Evolutionary conservation across 2,888 invertebrate species (phyloP).

Genomic region (Onthophagus sagittarius): DNA sequence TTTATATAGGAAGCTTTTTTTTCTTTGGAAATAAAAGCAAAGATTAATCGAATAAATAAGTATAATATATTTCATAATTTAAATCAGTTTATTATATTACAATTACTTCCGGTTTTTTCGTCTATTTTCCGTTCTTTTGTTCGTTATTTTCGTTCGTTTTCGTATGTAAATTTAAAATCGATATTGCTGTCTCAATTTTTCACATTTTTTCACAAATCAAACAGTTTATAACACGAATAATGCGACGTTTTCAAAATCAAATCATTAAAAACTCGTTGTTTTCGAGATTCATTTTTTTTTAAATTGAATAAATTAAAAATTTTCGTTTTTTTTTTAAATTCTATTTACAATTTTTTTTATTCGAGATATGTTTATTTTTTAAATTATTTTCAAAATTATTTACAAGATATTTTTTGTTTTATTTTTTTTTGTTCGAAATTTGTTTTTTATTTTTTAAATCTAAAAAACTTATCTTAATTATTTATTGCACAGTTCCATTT

Average conservation of each 20-base stretch:
- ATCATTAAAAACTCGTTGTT: not conserved
- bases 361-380: too few species aligned
- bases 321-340: not conserved
- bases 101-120: too few species aligned
- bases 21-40: not conserved
- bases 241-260: too few species aligned
- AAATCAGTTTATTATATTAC: not conserved
- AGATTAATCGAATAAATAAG: not conserved
- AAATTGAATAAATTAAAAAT: conserved; percentile 2
- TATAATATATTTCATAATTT: not conserved
- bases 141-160: too few species aligned
- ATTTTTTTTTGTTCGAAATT: too few species aligned
- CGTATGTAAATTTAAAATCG: too few species aligned
- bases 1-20: too few species aligned
- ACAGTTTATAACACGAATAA: conserved; percentile 38
- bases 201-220: not conserved
- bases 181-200: too few species aligned
- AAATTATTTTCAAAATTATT: too few species aligned
- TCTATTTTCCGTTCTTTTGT: too few species aligned
- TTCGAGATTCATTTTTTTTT: conserved; percentile 14
- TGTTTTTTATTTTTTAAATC: not conserved
- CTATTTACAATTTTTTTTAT: too few species aligned
- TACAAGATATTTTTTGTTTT: too few species aligned
- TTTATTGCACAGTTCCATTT: not conserved
- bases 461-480: not conserved